Conservation (phyloP, 2,888 invertebrate species). For the Nemotelus nigrinus region DNA sequence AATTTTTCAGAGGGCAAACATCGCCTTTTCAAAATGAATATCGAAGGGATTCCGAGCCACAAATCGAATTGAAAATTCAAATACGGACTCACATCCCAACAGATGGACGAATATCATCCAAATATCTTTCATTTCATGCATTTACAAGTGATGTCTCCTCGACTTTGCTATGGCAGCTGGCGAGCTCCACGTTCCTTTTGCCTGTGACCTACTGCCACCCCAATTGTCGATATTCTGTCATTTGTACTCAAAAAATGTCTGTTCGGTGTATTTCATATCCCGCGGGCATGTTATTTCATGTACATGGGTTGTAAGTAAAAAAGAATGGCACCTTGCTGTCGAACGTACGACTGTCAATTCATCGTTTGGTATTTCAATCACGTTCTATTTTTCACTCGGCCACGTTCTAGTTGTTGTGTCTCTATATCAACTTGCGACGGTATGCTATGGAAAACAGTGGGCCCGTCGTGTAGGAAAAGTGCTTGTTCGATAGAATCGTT, state of each 20-base stretch:
- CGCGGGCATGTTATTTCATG: conserved; percentile 14
- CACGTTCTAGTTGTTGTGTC: neutral
- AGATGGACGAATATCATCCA: neutral
- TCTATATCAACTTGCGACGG: neutral
- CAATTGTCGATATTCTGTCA: neutral
- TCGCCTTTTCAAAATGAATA: no score
- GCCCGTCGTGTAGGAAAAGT: no score
- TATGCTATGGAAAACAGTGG: no score
- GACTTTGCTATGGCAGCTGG: neutral
- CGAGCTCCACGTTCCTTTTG: neutral
- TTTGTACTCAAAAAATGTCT: neutral
- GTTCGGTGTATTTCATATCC: neutral
- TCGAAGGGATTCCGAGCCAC: no score
- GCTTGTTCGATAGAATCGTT: no score
- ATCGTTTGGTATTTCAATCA: conserved; percentile 14
- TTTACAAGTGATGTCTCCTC: neutral
- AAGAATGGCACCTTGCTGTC: neutral
- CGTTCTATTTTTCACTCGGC: conserved; percentile 17
- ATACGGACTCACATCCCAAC: no score
- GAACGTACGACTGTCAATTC: conserved; percentile 3
- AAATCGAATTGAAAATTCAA: no score
- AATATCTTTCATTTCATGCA: neutral
- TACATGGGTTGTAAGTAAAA: conserved; percentile 14
- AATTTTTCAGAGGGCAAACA: no score
- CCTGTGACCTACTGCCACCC: neutral